phyloP scores from a whole-genome alignment of 2,888 invertebrate genomes.

The Encarsia formosa region DNA sequence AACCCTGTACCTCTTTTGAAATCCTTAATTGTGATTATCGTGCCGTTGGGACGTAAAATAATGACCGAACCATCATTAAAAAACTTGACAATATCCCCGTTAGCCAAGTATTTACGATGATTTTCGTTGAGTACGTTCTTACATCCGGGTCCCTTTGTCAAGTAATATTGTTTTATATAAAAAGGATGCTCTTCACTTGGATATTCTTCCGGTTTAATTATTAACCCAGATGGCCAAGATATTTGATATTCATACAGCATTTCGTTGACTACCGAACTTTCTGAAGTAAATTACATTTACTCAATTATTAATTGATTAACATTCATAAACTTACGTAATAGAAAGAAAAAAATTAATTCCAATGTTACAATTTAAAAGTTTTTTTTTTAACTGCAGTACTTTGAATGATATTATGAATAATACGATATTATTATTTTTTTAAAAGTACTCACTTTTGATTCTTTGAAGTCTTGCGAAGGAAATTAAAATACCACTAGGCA shows the following conservation, averaged over 20 bases:
- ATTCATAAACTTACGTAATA: too few relatives aligned
- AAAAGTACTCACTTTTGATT: too few relatives aligned
- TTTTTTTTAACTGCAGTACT: too few relatives aligned
- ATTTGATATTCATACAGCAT: slow-evolving; percentile 20
- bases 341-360: too few relatives aligned
- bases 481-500: too few relatives aligned
- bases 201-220: slow-evolving; percentile 34
- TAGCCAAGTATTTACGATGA: slow-evolving; percentile 41
- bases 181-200: slow-evolving; percentile 35
- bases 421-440: too few relatives aligned
- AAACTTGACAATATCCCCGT: slow-evolving; percentile 45
- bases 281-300: not conserved
- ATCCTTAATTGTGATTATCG: slow-evolving; percentile 33
- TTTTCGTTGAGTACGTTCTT: slow-evolving; percentile 27
- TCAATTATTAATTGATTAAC: not conserved
- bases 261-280: not conserved
- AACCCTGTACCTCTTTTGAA: slow-evolving; percentile 10
- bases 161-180: slow-evolving; percentile 40
- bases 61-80: slow-evolving; percentile 36
- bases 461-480: too few relatives aligned
- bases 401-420: too few relatives aligned
- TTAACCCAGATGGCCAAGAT: slow-evolving; percentile 39
- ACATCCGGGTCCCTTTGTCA: slow-evolving; percentile 28
- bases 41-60: slow-evolving; percentile 41
- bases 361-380: too few relatives aligned